Evolutionary conservation across 2,888 invertebrate genomes (phyloP).

Genomic region (Morpho helenor): DNA sequence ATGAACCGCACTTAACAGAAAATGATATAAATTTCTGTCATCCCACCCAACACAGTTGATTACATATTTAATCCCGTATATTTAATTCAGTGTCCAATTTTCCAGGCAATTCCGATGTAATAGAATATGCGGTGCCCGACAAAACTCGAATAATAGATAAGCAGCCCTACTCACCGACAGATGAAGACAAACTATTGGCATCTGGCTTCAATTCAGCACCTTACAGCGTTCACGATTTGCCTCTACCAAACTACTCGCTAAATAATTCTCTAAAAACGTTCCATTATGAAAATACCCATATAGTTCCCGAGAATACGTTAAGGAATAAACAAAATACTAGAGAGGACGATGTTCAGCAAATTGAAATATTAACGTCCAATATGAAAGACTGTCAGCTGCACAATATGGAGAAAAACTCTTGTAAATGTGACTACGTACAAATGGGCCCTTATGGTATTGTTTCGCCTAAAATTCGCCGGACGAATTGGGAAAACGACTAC

Average conservation of each 20-base stretch:
- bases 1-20: neutral
- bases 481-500: constrained; percentile 66
- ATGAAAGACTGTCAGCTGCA: constrained; percentile 72
- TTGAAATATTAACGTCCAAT: constrained; percentile 65
- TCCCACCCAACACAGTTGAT: neutral
- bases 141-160: constrained; percentile 68
- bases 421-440: constrained; percentile 70
- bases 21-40: constrained; percentile 5
- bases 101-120: constrained; percentile 64
- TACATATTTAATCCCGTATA: constrained; percentile 4
- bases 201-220: constrained; percentile 60
- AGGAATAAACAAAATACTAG: constrained; percentile 68
- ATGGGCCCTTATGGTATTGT: constrained; percentile 70
- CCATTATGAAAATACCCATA: constrained; percentile 71
- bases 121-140: constrained; percentile 76
- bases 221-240: constrained; percentile 67
- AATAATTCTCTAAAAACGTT: constrained; percentile 77
- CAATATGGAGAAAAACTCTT: constrained; percentile 62
- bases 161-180: constrained; percentile 71
- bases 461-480: constrained; percentile 57
- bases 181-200: constrained; percentile 72
- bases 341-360: constrained; percentile 70
- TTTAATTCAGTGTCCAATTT: constrained; percentile 28
- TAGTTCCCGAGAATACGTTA: constrained; percentile 66
- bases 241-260: constrained; percentile 80